A percentile compares a stretch with the other conserved stretches of the same genome.
Evolutionary conservation across 1,140 invertebrate genomes (phyloP).

Genomic region (Paraescarpia echinospica): DNA sequence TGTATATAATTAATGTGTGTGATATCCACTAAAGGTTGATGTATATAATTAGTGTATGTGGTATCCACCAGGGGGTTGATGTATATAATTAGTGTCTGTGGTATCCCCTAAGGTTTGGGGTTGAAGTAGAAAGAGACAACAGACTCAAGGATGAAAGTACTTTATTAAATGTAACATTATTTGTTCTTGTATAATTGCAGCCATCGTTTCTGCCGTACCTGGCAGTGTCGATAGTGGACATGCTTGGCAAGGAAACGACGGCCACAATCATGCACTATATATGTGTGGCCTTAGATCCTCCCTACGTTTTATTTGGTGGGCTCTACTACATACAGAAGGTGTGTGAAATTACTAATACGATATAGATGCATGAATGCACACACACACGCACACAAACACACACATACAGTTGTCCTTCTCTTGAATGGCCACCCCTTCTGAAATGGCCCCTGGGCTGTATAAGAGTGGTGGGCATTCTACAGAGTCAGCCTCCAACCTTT

Average conservation of each 20-base stretch:
- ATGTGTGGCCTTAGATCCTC: conserved; percentile 72
- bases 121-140: background rate
- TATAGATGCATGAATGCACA: no score
- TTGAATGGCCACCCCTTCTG: no score
- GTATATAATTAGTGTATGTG: no score
- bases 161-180: background rate
- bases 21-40: no score
- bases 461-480: no score
- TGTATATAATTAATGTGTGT: no score
- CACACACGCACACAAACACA: no score
- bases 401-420: no score
- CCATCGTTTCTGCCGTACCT: conserved; percentile 19
- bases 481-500: no score
- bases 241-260: conserved; percentile 24
- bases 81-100: no score
- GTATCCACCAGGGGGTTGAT: no score
- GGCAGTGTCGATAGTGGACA: background rate
- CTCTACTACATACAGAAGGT: conserved; percentile 72
- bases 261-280: conserved; percentile 65
- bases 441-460: no score
- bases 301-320: conserved; percentile 78
- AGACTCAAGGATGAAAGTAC: background rate
- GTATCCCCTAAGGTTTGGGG: background rate
- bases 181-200: conserved; percentile 12
- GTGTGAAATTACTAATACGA: conserved; percentile 21